Evolutionary conservation across 2,797 vertebrate species (phyloP).

Genomic region (Brachyrhaphis roseni): DNA sequence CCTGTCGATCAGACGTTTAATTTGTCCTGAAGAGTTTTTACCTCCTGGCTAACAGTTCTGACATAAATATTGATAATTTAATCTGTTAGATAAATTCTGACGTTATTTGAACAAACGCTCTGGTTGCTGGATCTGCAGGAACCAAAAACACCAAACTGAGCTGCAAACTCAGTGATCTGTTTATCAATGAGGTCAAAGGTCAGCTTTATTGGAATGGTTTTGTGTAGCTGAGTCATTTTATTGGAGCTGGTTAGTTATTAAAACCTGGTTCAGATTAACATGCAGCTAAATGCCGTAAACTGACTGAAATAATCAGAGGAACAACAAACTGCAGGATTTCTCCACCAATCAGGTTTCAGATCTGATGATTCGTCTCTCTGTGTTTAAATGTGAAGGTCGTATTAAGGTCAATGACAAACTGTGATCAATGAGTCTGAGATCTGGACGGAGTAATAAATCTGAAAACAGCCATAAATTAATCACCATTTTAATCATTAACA

Average conservation of each 20-base stretch:
- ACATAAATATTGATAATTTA: neutral
- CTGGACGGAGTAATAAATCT: too few relatives aligned
- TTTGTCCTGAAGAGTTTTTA: neutral
- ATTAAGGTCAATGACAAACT: too few relatives aligned
- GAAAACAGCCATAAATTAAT: too few relatives aligned
- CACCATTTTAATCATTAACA: too few relatives aligned
- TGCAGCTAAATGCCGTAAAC: too few relatives aligned
- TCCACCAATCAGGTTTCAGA: too few relatives aligned
- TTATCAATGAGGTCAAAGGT: neutral
- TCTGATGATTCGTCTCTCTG: too few relatives aligned
- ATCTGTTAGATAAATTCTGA: neutral
- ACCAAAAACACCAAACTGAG: neutral
- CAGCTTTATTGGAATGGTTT: neutral
- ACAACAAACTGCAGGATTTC: too few relatives aligned
- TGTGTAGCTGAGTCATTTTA: neutral
- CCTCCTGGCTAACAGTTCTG: neutral
- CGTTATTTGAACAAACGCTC: too few relatives aligned
- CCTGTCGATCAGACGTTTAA: neutral
- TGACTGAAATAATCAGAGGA: too few relatives aligned
- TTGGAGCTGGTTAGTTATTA: neutral
- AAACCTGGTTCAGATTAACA: neutral
- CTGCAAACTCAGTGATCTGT: neutral
- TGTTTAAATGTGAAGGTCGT: too few relatives aligned
- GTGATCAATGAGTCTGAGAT: too few relatives aligned
- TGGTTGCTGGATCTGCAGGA: neutral